These are phyloP conservation scores for Cinclus mexicanus DNA, from an alignment of 2,113 vertebrate species.

Conservation along the genomic window DNA sequence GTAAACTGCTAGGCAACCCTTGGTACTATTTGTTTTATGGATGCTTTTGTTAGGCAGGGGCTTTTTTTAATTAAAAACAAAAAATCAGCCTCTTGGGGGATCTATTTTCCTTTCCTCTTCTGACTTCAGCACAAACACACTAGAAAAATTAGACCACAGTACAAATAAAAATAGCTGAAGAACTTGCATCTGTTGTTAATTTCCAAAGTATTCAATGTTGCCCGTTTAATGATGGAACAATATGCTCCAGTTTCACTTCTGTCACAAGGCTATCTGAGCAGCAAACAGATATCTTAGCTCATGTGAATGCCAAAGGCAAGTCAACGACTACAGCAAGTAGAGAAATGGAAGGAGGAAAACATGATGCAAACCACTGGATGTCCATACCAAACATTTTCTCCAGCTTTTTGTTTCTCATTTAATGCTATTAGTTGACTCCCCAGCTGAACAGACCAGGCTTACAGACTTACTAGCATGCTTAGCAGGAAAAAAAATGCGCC, in stretches of 20 bases:
- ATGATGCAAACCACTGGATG: not conserved
- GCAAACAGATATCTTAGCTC: conserved; percentile 11
- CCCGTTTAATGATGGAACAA: conserved; percentile 45
- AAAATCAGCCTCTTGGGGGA: conserved; percentile 7
- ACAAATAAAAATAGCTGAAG: conserved; percentile 54
- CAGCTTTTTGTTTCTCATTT: not conserved
- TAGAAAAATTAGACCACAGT: conserved; percentile 32
- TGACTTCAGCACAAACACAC: conserved; percentile 25
- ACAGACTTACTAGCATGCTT: not conserved
- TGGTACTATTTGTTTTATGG: not conserved
- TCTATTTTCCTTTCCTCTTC: conserved; percentile 41
- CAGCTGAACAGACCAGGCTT: not conserved
- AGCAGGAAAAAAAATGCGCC: not conserved
- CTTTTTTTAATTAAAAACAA: conserved; percentile 27
- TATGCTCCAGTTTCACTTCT: conserved; percentile 41
- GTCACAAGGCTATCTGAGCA: not conserved
- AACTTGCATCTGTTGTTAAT: conserved; percentile 50
- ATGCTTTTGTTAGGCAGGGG: not conserved
- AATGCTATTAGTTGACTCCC: not conserved
- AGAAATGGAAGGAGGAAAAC: not conserved
- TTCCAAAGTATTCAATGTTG: not conserved
- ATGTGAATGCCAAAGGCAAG: not conserved
- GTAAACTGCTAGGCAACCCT: not conserved
- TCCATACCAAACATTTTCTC: not conserved
- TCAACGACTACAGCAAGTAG: not conserved